Evolutionary conservation across 2,888 invertebrate species (phyloP), one percentile per base, ranked within the genome.

Genomic region (Empis stercorea): DNA sequence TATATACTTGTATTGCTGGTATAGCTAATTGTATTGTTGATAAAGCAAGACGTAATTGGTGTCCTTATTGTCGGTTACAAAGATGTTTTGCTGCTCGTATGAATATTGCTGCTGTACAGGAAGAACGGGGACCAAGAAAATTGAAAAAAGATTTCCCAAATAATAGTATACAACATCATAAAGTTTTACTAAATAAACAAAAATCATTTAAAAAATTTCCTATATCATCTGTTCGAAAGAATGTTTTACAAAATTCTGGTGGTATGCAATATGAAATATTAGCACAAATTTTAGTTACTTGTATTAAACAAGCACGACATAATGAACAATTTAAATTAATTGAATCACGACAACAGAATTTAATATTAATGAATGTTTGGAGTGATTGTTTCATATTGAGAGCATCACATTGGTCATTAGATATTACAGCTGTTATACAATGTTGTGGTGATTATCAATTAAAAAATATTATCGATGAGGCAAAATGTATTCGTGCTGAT

Each of bases 31-130:
- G 89, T 60, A 68, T 79, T 1, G 75, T 91, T 44, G 88, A 91
- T 66, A 87, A 87, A 68, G 80, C 84, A 0, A 70, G 87, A 44
- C 69, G 89, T 52, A 91, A 91, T 66, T 89, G 88, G 89, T 91
- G 89, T 64, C 87, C 89, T 0, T 81, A 79, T 58, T 91, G 89
- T 60, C 74, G 89, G 34, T 71, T 89, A 14, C 80, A 82, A 59
- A 81, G 83, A 57, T 91, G 89, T 59, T 78, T 87, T 53, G 66
- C 75, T 2, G 83, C 83, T 41, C 75, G 78, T 53, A 89, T 89
- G 89, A 87, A 88, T 59, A 76, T 78, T 2, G 68, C 80, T 58
- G 87, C 88, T 15, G 88, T 88, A 1, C 88, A 89, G 69, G 83
- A 85, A 62, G 88, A 88, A 64, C 73, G 88, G 46, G 88, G 88